Evolutionary conservation across 2,888 invertebrate genomes (phyloP).

Genomic region (Lochmaea capreae): DNA sequence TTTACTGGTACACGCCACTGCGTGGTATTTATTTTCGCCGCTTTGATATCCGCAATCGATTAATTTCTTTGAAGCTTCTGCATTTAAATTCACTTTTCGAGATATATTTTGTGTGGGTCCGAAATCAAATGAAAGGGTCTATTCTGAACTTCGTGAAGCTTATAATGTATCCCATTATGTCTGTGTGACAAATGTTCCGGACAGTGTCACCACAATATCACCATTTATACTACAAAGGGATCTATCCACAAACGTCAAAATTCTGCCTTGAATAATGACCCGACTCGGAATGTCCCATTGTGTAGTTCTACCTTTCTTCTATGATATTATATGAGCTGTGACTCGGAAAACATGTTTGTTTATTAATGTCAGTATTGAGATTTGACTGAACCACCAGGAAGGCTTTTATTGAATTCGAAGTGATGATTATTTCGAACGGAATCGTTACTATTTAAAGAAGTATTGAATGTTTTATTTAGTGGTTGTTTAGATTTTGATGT

Average conservation of each 20-base stretch:
- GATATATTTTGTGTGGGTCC: constrained; percentile 6
- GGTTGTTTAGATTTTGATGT: not conserved
- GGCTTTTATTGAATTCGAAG: constrained; percentile 21
- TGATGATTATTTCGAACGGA: not conserved
- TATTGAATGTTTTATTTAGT: not conserved
- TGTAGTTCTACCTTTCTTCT: constrained; percentile 51
- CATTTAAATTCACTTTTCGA: constrained; percentile 1
- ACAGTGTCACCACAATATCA: constrained; percentile 48
- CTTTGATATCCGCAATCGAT: not conserved
- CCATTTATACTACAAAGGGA: constrained; percentile 53
- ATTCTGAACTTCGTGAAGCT: constrained; percentile 27
- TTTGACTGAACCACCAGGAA: constrained; percentile 30
- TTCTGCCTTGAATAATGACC: constrained; percentile 60
- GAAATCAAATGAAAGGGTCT: constrained; percentile 24
- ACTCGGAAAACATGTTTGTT: constrained; percentile 42
- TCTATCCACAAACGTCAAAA: constrained; percentile 61
- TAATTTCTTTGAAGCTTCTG: constrained; percentile 20
- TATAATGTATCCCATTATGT: constrained; percentile 38
- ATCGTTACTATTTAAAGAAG: not conserved
- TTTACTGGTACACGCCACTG: not conserved
- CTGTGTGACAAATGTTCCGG: constrained; percentile 38
- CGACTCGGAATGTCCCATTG: constrained; percentile 62
- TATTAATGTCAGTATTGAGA: constrained; percentile 27
- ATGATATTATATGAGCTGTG: constrained; percentile 39
- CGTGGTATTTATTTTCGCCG: not conserved